Evolutionary conservation across 2,888 invertebrate genomes (phyloP).

Genomic region (Campoplex capitator): DNA sequence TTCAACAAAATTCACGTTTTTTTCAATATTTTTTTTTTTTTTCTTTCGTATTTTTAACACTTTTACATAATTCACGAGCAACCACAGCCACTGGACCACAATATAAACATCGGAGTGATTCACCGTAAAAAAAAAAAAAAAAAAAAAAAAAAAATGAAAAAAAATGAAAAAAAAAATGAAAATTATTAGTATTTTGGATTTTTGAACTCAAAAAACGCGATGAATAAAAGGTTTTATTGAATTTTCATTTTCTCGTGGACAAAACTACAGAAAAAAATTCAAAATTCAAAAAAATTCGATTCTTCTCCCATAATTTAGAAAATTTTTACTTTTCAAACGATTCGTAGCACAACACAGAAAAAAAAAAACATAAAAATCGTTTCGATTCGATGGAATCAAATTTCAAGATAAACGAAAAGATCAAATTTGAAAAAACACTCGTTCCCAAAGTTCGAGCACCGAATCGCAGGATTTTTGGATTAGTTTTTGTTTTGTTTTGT

Average conservation of each 20-base stretch:
- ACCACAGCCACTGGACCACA: conserved; percentile 19
- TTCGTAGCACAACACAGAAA: too few relatives aligned
- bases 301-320: neutral
- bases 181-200: too few relatives aligned
- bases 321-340: too few relatives aligned
- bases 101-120: neutral
- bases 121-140: neutral
- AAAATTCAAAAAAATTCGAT: too few relatives aligned
- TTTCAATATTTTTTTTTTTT: neutral
- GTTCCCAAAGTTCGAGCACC: neutral
- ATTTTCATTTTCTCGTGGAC: too few relatives aligned
- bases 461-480: neutral
- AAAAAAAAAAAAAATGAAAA: neutral
- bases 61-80: neutral
- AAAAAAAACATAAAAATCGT: too few relatives aligned
- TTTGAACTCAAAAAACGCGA: too few relatives aligned
- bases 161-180: neutral
- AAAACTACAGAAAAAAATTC: too few relatives aligned
- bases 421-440: neutral
- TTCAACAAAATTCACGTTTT: neutral
- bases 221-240: too few relatives aligned
- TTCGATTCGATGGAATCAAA: neutral
- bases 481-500: neutral
- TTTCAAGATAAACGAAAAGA: neutral
- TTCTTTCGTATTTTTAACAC: neutral